Evolutionary conservation across 2,888 invertebrate species (phyloP), one percentile per base, ranked within the genome.

Genomic region (Drosophila borborema): DNA sequence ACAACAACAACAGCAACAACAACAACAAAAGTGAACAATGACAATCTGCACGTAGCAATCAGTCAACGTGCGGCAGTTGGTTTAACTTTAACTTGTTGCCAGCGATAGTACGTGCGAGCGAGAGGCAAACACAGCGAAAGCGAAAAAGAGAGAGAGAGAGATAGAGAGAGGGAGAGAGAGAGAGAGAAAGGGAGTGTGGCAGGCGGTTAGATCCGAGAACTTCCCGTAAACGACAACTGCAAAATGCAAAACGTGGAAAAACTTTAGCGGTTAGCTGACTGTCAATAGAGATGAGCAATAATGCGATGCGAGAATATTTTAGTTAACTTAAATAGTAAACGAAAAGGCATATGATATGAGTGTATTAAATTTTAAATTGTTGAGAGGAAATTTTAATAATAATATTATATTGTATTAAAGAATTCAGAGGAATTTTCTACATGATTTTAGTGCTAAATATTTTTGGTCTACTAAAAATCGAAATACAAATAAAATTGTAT

Each of bases 21-120:
- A 20, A 23, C 49, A 49, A 74, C 64, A 75, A 78, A 68, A 76
- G 74, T 72, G 82, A 87, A 89, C 91, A 91, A 90, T 91, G 91
- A 91, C 91, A 91, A 91, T 91, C 91, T 91, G 87, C 91, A 87
- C 91, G 90, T 91, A 91, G 87, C 91, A 91, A 91, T 91, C 91
- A 91, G 91, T 91, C 91, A 91, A 86, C 91, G 87, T 85, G 89
- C 87, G 85, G 89, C 90, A 89, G 85, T 89, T 85, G 89, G 83
- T 81, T 86, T 79, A 83, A 81, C 78, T 88, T 88, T 86, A 86
- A 83, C 89, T 86, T 86, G 77, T 86, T 88, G 83, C 86, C 71
- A 87, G 81, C 89, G 77, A 84, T 70, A 73, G 69, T 54, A 58
- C 46, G 60, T 64, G 64, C 43, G 62, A 60, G 72, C 40, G 38